Base-by-base conservation (phyloP, 2,888 invertebrate species). In the Alsophila aescularia region DNA sequence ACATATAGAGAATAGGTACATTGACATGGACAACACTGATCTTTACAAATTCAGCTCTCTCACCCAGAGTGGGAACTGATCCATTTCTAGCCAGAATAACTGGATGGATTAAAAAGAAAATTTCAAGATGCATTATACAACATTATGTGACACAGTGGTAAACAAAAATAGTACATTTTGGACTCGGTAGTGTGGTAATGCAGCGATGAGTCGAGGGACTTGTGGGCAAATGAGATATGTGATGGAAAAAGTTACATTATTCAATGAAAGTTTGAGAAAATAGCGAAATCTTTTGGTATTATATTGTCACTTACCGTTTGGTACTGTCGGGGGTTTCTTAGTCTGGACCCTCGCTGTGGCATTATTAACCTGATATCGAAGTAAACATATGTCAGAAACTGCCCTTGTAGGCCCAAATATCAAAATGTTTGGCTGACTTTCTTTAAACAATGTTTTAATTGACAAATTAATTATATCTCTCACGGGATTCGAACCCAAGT, bases 281-380 rank as follows among this genome's bases (percentile, higher is more conserved):
- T 56, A 43, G 35, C 32, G 34, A 42, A 40, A 52, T 40, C 39
- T 50, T 47, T 10, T 31, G 5, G n/a, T 3, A 18, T 41, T 54
- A 2, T 27, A 31, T 45, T 54, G 9, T 50, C 50, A 83, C 96
- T 95, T 93, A 97, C 97, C 97, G 93, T 97, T 96, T 75, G 97
- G 97, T 86, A 98, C 95, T 75, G 97, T 93, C 72, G 97, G 95
- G 74, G 97, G 96, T 93, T 99, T 99, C 95, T 98, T 98, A 84
- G 99, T 99, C 95, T 99, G 99, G 90, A 99, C 98, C 93, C 99
- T 95, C 80, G 99, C 99, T 78, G 99, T 99, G 75, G 99, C 99
- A 93, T 99, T 99, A 95, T 99, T 99, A 89, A 99, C 98, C 98
- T 98, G 94, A 85, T 92, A 82, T 72, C 75, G 76, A 80, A 87